Evolutionary conservation across 2,888 invertebrate genomes (phyloP).

Genomic region (Drosophila meridionalis): DNA sequence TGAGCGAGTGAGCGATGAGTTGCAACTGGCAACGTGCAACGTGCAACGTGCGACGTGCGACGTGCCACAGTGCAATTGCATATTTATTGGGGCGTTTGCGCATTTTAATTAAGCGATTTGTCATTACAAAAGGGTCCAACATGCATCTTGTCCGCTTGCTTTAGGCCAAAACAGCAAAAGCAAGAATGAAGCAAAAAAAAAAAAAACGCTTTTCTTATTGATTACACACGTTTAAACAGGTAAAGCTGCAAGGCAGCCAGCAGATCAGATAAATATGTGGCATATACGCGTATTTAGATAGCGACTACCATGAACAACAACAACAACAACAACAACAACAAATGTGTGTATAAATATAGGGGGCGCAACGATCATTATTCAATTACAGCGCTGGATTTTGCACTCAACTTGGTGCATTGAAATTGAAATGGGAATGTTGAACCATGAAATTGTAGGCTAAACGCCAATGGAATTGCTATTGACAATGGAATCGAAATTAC

Average conservation of each 20-base stretch:
- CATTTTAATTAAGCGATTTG: slow-evolving; percentile 80
- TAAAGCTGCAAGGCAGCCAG: not conserved
- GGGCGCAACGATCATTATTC: slow-evolving; percentile 58
- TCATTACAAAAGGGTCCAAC: slow-evolving; percentile 59
- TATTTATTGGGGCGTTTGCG: slow-evolving; percentile 79
- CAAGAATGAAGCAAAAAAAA: not conserved
- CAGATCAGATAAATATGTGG: slow-evolving; percentile 25
- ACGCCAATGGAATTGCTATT: slow-evolving; percentile 10
- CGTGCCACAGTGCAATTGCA: slow-evolving; percentile 54
- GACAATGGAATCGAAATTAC: slow-evolving; percentile 8
- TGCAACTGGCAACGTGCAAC: slow-evolving; percentile 22
- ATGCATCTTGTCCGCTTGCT: slow-evolving; percentile 18
- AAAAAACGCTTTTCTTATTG: slow-evolving; percentile 41
- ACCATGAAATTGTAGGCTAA: slow-evolving; percentile 31
- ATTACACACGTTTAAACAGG: slow-evolving; percentile 42
- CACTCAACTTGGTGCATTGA: slow-evolving; percentile 19
- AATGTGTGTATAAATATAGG: slow-evolving; percentile 11
- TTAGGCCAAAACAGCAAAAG: slow-evolving; percentile 15
- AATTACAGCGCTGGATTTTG: slow-evolving; percentile 41
- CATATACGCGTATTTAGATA: slow-evolving; percentile 27
- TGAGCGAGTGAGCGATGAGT: slow-evolving; percentile 50
- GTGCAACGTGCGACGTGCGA: slow-evolving; percentile 25
- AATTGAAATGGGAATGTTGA: slow-evolving; percentile 34
- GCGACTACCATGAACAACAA: not conserved
- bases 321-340: not conserved